Conservation (phyloP, 2,113 vertebrate species). For the Mesocricetus auratus region DNA sequence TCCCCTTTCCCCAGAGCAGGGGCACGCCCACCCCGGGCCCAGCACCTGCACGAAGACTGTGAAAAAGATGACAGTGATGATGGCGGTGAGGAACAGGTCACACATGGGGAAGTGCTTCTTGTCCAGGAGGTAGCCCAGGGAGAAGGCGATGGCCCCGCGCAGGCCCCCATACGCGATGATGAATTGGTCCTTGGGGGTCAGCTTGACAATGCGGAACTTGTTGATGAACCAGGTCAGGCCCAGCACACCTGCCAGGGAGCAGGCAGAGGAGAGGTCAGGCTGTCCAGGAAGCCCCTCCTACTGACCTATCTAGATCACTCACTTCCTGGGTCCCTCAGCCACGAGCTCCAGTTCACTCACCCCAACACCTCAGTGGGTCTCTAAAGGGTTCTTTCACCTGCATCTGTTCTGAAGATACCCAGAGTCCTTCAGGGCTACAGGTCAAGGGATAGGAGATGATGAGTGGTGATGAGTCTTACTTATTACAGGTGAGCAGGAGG, state of each 20-base stretch:
- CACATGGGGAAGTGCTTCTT: slow-evolving; percentile 88
- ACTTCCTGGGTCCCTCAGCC: neutral
- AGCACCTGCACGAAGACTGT: slow-evolving; percentile 98
- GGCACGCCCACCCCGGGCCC: neutral
- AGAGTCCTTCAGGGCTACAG: neutral
- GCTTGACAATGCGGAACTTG: slow-evolving; percentile 98
- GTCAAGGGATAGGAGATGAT: neutral
- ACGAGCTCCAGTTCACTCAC: neutral
- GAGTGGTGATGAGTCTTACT: neutral
- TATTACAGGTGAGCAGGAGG: neutral
- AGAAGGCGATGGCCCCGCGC: slow-evolving; percentile 98
- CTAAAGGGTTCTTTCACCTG: neutral
- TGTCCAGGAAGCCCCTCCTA: neutral
- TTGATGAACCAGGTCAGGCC: slow-evolving; percentile 97
- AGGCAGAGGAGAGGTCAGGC: neutral
- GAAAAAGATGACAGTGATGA: slow-evolving; percentile 99
- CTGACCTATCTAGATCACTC: neutral
- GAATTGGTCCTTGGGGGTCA: slow-evolving; percentile 98
- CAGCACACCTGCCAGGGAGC: slow-evolving; percentile 91
- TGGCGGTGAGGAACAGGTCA: slow-evolving; percentile 96
- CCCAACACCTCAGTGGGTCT: neutral
- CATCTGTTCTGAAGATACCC: neutral
- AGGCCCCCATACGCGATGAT: slow-evolving; percentile 98
- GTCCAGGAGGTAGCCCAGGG: slow-evolving; percentile 94
- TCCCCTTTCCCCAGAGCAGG: slow-evolving; percentile 5